Conservation (phyloP, 1,140 invertebrate genomes). For the Caenorhabditis tropicalis region DNA sequence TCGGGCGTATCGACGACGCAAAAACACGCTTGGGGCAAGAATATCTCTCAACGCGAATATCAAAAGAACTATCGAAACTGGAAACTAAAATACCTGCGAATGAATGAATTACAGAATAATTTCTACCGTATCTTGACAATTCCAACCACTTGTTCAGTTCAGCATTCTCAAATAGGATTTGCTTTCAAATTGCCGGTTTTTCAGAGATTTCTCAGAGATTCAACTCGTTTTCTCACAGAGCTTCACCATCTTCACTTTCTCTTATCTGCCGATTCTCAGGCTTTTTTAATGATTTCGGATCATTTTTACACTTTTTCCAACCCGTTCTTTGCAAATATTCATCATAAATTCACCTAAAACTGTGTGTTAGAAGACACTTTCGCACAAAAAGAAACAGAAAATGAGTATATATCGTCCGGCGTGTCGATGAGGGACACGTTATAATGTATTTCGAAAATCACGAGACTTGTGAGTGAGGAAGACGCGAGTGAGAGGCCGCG, state of each 20-base stretch:
- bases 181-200: no score
- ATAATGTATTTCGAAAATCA: slow-evolving; percentile 39
- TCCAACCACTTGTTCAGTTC: no score
- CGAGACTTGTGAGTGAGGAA: neutral
- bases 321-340: neutral
- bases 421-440: neutral
- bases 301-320: neutral
- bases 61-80: neutral
- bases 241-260: neutral
- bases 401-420: neutral
- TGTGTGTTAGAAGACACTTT: slow-evolving; percentile 25
- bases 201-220: no score
- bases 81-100: neutral
- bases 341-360: slow-evolving; percentile 1
- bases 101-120: neutral
- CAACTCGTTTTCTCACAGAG: no score
- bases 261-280: neutral
- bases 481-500: neutral
- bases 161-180: no score
- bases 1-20: neutral
- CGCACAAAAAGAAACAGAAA: slow-evolving; percentile 18
- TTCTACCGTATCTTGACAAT: no score
- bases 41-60: neutral
- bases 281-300: neutral
- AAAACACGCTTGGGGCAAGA: neutral